Evolutionary conservation across 2,797 vertebrate genomes (phyloP), one percentile per base, ranked within the genome.

Genomic region (Hemibagrus guttatus): DNA sequence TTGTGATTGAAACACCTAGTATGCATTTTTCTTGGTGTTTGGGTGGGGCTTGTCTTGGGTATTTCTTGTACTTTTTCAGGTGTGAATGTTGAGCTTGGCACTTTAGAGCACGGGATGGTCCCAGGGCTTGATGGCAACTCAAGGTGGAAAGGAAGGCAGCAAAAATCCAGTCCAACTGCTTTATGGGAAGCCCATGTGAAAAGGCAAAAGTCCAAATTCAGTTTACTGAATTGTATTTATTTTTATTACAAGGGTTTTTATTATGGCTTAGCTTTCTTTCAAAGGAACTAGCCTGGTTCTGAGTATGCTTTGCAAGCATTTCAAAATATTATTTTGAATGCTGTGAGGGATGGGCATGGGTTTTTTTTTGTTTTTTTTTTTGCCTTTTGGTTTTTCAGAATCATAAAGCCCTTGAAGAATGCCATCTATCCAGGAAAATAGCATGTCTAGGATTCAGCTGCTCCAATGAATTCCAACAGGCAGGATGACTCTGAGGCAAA

Each of bases 21-120:
- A 96, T 95, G 95, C 95, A 94, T 96, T 95, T 95, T 94, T 96
- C 93, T 93, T 92, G 86, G 83, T 87, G 74, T 78, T 86, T 83
- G 89, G 21, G 89, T 93, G 92, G 90, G 92, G 93, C 85, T 91
- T 95, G 91, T 95, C 86, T 94, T 92, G 93, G 95, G 93, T 88
- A 93, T 95, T 94, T 95, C 93, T 95, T 96, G 93, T 96, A 94
- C 95, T 95, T 96, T 96, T 96, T 94, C 95, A 96, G 95, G 95
- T 96, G 90, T 94, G 93, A 93, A 92, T 91, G 86, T 95, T 94
- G 94, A 94, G 93, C 94, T 94, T 94, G 95, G 94, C 91, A 88
- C 90, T 93, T 94, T 95, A 93, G 95, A 94, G 94, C 92, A 92
- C 93, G 91, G 92, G 94, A 94, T 93, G 94, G 94, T 94, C 93